These are phyloP conservation scores for Phalanger gymnotis DNA, from an alignment of 2,797 vertebrate species.

Conservation along the genomic window DNA sequence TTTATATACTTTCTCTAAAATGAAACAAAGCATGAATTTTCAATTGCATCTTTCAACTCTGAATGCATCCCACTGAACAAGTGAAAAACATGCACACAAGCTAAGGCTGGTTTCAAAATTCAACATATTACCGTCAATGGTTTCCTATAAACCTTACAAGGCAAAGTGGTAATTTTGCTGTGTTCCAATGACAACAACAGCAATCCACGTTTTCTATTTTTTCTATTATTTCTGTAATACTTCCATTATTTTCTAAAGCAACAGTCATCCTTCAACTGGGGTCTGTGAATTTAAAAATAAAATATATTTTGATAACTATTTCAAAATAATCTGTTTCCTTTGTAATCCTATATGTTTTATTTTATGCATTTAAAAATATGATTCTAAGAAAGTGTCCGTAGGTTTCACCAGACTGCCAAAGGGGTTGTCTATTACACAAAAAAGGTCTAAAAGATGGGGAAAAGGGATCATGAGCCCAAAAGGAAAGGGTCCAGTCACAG, in stretches of 20 bases:
- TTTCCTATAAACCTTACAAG: constrained; percentile 13
- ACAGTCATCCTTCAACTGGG: background rate
- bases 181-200: background rate
- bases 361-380: background rate
- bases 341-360: background rate
- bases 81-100: background rate
- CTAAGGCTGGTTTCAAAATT: background rate
- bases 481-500: too few species aligned
- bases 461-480: background rate
- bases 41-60: constrained; percentile 13
- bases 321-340: background rate
- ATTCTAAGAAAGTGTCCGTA: too few species aligned
- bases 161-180: constrained; percentile 4
- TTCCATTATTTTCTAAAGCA: background rate
- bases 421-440: too few species aligned
- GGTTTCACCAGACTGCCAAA: too few species aligned
- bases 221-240: too few species aligned
- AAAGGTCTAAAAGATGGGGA: background rate
- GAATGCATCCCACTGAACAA: background rate
- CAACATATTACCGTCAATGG: background rate
- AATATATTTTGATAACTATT: background rate
- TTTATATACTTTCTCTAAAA: background rate
- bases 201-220: background rate
- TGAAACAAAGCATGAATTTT: background rate
- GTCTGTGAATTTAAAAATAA: background rate